Conservation (phyloP, 1,140 invertebrate genomes). For the Solenopsis invicta region DNA sequence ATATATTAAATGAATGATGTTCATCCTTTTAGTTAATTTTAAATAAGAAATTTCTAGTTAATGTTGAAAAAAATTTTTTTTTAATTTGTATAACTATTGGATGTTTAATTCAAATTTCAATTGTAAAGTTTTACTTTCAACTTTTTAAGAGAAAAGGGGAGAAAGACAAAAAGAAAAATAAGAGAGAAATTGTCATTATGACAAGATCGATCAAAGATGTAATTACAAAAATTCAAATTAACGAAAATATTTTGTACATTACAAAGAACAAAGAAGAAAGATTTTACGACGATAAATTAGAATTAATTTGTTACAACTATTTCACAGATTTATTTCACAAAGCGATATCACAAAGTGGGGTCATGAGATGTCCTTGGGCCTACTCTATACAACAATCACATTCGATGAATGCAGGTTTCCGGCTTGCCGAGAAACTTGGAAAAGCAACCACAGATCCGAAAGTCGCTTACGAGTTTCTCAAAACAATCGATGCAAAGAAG, state of each 20-base stretch:
- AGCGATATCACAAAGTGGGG: conserved; percentile 89
- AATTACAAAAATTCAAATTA: conserved; percentile 53
- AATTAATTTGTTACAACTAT: neutral
- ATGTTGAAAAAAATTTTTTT: neutral
- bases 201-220: neutral
- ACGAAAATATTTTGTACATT: neutral
- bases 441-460: conserved; percentile 83
- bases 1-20: conserved; percentile 26
- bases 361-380: conserved; percentile 84
- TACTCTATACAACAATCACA: neutral
- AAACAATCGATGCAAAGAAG: conserved; percentile 76
- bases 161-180: neutral
- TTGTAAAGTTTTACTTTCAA: no score
- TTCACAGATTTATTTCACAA: conserved; percentile 88
- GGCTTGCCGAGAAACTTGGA: conserved; percentile 83
- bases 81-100: neutral
- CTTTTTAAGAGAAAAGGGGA: neutral
- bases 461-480: conserved; percentile 85
- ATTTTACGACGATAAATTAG: neutral
- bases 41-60: neutral
- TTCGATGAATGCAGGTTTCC: conserved; percentile 73
- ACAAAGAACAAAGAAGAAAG: neutral
- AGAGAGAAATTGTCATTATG: neutral
- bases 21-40: neutral
- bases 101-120: neutral